Conservation (phyloP, 2,113 vertebrate species). For the Anser brachyrhynchus region DNA sequence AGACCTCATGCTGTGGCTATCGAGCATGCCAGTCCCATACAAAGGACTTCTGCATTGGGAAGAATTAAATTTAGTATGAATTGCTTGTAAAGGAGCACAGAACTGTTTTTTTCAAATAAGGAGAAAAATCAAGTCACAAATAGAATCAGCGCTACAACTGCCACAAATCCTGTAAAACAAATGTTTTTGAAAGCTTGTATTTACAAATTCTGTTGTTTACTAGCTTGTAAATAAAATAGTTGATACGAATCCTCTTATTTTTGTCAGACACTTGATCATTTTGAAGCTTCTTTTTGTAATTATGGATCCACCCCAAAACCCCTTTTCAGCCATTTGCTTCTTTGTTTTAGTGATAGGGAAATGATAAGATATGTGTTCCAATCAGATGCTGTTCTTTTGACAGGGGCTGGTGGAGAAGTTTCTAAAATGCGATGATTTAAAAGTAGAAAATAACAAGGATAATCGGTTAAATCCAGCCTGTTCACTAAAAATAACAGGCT, state of each 20-base stretch:
- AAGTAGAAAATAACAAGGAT: background rate
- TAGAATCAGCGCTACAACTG: background rate
- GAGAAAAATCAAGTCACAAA: background rate
- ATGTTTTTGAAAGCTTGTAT: background rate
- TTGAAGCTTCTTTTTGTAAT: background rate
- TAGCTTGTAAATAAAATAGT: background rate
- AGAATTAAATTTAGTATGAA: background rate
- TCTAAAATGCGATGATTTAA: background rate
- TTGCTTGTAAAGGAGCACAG: background rate
- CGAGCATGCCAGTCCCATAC: background rate
- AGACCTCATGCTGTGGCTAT: slow-evolving; percentile 15
- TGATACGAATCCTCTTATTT: background rate
- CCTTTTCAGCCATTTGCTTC: background rate
- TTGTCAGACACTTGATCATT: background rate
- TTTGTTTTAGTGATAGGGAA: background rate
- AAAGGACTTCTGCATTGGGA: background rate
- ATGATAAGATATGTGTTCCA: background rate
- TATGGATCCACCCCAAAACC: background rate
- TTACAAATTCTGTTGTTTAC: background rate
- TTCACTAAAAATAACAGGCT: slow-evolving; percentile 3
- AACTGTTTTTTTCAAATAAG: background rate
- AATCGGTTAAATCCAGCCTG: background rate
- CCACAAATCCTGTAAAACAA: background rate
- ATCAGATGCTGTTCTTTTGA: background rate
- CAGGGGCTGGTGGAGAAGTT: background rate